Percentiles rank a stretch among this genome's conserved stretches.
Conservation (phyloP, 2,888 invertebrate species). For the Blastobasis lacticolella region DNA sequence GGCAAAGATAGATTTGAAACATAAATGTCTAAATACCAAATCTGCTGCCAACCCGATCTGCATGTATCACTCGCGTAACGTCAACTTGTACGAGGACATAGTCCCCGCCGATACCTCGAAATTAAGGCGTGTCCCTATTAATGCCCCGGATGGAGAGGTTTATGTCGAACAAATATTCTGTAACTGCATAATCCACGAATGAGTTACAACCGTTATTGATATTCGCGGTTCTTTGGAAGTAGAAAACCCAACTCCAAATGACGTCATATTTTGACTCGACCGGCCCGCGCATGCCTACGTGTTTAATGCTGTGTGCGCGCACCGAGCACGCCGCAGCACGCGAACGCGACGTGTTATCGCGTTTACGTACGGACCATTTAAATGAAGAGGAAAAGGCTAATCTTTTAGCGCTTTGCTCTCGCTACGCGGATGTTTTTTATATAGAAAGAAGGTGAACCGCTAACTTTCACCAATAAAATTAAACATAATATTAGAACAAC, state of each 20-base stretch:
- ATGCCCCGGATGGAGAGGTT: too few species aligned
- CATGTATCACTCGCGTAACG: too few species aligned
- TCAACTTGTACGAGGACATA: too few species aligned
- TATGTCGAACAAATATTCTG: conserved; percentile 7
- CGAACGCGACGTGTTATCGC: conserved; percentile 4
- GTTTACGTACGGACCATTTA: conserved; percentile 23
- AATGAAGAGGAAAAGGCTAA: conserved; percentile 22
- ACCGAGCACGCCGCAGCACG: conserved; percentile 6
- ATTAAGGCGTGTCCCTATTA: neutral
- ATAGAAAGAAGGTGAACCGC: too few species aligned
- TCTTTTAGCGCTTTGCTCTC: conserved; percentile 5
- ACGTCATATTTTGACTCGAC: conserved; percentile 19
- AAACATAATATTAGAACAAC: too few species aligned
- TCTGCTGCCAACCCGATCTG: too few species aligned
- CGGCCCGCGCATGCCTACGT: conserved; percentile 12
- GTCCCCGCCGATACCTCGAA: too few species aligned
- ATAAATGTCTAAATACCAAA: too few species aligned
- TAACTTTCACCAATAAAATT: too few species aligned
- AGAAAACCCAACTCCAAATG: conserved; percentile 15
- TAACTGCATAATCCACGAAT: conserved; percentile 12
- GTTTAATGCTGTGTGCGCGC: conserved; percentile 13
- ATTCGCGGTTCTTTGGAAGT: conserved; percentile 18
- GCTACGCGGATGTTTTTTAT: neutral
- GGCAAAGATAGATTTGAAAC: too few species aligned
- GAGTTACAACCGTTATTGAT: conserved; percentile 17